Base-by-base conservation (phyloP, 1,140 invertebrate species). In the Achroia grisella region DNA sequence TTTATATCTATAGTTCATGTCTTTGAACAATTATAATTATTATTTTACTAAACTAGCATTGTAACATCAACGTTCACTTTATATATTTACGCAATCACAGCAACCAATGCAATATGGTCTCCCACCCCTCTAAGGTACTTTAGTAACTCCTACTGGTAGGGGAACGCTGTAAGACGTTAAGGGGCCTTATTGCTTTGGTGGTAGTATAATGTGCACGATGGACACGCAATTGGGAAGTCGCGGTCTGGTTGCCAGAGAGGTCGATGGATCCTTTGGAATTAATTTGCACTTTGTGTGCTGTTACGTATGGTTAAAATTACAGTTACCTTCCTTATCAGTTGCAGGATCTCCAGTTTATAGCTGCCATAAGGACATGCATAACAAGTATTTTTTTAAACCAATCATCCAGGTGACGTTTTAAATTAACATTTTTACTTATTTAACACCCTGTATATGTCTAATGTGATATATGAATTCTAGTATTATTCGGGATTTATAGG, bases 171-270 rank as follows among this genome's bases (percentile, higher is more conserved):
- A 15, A 5, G 10, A 29, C 34, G 6, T 23, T 9, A 1, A 4
- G 13, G 39, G 39, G 17, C 53, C 36, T 56, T 52, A 43, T 8
- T 31, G 1, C 1, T 44, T 44, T n/a, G n/a, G 0, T 54, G 56
- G 60, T 45, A 27, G 35, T 33, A 14, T 30, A 10, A 11, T 28
- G 36, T 23, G 33, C 36, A 43, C 42, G 48, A 33, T 50, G 36
- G 37, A 27, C 40, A 49, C 39, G 39, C 45, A 44, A 15, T 50
- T 63, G 44, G 45, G 56, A 52, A 56, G 65, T 62, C 36, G 43
- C 55, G 65, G 47, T 69, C 65, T 69, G 62, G 43, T 69, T 62
- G 32, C 8, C 44, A 62, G 51, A 10, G 36, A 56, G 62, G 65
- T 48, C 52, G 58, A 34, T 45, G 50, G 33, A 62, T 69, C 62